Percentiles rank a stretch among this genome's conserved stretches.
Evolutionary conservation across 2,113 vertebrate species (phyloP).

Genomic region (Crypturellus undulatus): DNA sequence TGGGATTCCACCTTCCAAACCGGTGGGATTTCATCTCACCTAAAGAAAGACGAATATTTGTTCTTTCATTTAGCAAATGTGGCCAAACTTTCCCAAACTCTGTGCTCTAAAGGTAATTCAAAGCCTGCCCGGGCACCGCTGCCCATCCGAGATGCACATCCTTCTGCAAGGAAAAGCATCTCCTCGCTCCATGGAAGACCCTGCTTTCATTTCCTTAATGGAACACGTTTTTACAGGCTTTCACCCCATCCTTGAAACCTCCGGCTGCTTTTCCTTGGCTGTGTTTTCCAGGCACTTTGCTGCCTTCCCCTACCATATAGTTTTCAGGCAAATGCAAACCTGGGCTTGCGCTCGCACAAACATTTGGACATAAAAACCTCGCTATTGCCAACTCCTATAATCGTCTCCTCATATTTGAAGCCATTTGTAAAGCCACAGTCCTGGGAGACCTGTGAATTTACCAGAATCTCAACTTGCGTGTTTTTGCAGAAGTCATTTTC

Average conservation of each 20-base stretch:
- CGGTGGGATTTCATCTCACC: background rate
- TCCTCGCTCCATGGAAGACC: background rate
- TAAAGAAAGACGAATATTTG: background rate
- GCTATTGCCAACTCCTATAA: slow-evolving; percentile 7
- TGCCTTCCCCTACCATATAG: slow-evolving; percentile 44
- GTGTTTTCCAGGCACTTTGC: background rate
- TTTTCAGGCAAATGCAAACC: slow-evolving; percentile 32
- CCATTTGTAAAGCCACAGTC: background rate
- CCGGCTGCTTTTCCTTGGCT: slow-evolving; percentile 22
- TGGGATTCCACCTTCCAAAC: background rate
- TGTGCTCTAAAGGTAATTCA: no score
- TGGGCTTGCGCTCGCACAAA: slow-evolving; percentile 49
- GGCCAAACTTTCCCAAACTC: background rate
- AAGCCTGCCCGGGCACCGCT: no score
- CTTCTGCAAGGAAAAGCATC: background rate
- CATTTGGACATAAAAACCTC: slow-evolving; percentile 9
- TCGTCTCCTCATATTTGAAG: background rate
- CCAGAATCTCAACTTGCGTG: background rate
- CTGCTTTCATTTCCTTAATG: background rate
- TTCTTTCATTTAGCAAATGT: background rate
- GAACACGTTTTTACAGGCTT: slow-evolving; percentile 52
- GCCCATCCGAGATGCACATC: background rate
- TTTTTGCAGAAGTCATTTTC: background rate
- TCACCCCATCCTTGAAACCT: background rate
- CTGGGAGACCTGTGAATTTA: slow-evolving; percentile 45